Evolutionary conservation across 2,797 vertebrate species (phyloP).

Genomic region (Muscicapa striata): DNA sequence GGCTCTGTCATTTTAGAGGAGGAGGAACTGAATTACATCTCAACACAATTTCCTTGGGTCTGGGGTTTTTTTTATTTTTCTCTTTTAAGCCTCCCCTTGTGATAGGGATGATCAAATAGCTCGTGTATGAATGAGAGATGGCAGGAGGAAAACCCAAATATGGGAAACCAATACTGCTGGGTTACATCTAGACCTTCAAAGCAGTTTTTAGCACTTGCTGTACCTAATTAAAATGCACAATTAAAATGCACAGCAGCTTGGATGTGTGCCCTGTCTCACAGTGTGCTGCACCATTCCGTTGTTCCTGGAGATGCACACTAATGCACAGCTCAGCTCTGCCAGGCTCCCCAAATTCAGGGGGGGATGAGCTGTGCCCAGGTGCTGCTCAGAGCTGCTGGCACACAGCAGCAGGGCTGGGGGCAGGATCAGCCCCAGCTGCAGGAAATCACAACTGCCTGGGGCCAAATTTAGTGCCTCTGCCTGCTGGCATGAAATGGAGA

Average conservation of each 20-base stretch:
- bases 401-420: accelerated
- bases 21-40: neutral
- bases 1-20: neutral
- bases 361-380: neutral
- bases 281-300: neutral
- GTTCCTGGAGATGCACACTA: neutral
- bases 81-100: neutral
- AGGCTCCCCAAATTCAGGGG: neutral
- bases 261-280: neutral
- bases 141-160: neutral
- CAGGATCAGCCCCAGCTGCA: neutral
- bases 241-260: neutral
- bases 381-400: neutral
- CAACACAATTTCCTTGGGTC: neutral
- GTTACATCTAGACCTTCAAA: neutral
- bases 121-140: neutral
- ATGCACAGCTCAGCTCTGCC: neutral
- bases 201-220: neutral
- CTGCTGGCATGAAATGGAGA: neutral
- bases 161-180: neutral
- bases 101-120: neutral
- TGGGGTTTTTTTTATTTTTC: neutral
- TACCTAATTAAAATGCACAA: neutral
- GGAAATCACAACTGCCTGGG: neutral
- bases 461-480: neutral